Base-by-base conservation (phyloP, 1,140 invertebrate genomes). In the Eriocheir sinensis region DNA sequence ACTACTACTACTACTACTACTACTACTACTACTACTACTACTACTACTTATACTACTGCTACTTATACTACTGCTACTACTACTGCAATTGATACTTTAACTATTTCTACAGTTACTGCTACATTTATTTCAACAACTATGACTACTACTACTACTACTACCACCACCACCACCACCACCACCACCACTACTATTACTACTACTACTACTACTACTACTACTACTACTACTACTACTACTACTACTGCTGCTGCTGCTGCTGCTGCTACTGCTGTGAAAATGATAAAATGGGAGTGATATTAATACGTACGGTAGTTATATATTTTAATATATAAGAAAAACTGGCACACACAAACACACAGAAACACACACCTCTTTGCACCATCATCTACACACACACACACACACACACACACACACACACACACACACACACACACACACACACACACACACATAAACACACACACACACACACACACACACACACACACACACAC, bases 181-280 rank as follows among this genome's bases (percentile, higher is more conserved):
- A 72, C 53, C 27, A 72, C 53, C 27, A 72, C 53, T 72, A 72
- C 53, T 72, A 72, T 21, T 72, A 27, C 21, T 72, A 72, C 53
- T 72, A 48, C 21, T 72, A 72, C 53, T 21, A 72, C 53, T 72
- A 72, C 60, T 72, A 72, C 60, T 72, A n/a, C 60, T 72, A 72
- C 60, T 72, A n/a, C 27, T 72, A 72, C 60, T 72, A 72, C 60
- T 72, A 72, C 60, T 72, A 17, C 60, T 8, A 72, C 60, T n/a
- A n/a, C 8, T n/a, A 72, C 21, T 72, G n/a, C 60, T 72, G 8
- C 8, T 8, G 2, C 60, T 1, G n/a, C 21, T 12, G n/a, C 12
- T 17, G n/a, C 60, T n/a, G n/a, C 21, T 12, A 48, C 44, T 48
- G 15, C 44, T 48, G 4, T 48, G 4, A 48, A 48, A 8, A 48